Evolutionary conservation across 2,113 vertebrate genomes (phyloP), one percentile per base, ranked within the genome.

Genomic region (Condylura cristata): DNA sequence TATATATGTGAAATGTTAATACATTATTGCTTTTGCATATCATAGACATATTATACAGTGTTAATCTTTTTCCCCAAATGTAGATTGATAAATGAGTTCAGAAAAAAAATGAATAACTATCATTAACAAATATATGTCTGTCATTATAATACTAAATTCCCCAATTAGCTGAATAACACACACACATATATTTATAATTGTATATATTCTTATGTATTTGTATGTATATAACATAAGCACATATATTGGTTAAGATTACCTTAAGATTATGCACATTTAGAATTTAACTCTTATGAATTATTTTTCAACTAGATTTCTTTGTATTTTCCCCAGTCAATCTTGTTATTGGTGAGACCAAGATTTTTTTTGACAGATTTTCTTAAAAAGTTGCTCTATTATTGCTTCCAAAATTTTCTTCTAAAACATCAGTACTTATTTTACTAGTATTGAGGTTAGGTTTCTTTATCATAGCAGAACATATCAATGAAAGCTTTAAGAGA

Each of bases 301-400:
- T 68, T 82, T 92, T 66, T 75, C 7, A 89, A 75, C 17, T 82
- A 74, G 32, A 30, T 83, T 92, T 85, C 24, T 60, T 82, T 63
- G 0, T 78, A 37, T 81, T 93, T 93, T 89, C 39, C 39, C 72
- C 41, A 66, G 14, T 58, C 44, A 86, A 22, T 61, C 34, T 74
- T 70, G 7, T 48, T 74, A 24, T 94, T 75, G 66, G 30, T 83
- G 17, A 12, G 26, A 70, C 51, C 6, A 61, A 74, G 24, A 92
- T 24, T 51, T 46, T 80, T 86, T 78, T 46, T 32, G 5, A 74
- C 24, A 16, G 17, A 70, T 93, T 91, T 94, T 60, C 30, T 72
- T 86, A 11, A 86, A 92, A 90, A 30, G 24, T 3, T 79, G 1
- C 2, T 63, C 39, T 75, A 44, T 2, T 46, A 75, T 32, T 58